Evolutionary conservation across 2,113 vertebrate species (phyloP).

Genomic region (Hippocampus mohnikei): DNA sequence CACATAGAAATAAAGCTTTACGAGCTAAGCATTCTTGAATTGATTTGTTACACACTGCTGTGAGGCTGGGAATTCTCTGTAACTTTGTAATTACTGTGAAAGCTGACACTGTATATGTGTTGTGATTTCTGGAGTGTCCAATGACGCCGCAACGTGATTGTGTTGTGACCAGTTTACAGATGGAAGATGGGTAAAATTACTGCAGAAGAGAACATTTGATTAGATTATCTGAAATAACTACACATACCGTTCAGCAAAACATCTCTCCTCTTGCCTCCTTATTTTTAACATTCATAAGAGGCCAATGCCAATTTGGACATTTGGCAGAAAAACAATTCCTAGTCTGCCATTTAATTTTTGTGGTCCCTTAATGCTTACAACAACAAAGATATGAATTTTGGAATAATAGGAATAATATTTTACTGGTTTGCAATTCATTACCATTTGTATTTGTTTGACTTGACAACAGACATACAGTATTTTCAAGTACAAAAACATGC

Average conservation of each 20-base stretch:
- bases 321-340: too few species aligned
- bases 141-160: not conserved
- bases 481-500: too few species aligned
- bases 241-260: not conserved
- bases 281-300: not conserved
- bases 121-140: not conserved
- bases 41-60: slow-evolving; percentile 84
- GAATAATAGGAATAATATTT: too few species aligned
- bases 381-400: too few species aligned
- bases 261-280: not conserved
- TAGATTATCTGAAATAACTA: not conserved
- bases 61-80: slow-evolving; percentile 66
- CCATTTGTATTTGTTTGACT: too few species aligned
- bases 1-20: slow-evolving; percentile 69
- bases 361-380: too few species aligned
- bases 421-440: too few species aligned
- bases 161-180: not conserved
- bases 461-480: too few species aligned
- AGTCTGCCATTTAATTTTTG: too few species aligned
- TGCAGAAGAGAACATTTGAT: not conserved
- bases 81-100: slow-evolving; percentile 67
- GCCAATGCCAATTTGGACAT: too few species aligned
- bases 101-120: slow-evolving; percentile 28
- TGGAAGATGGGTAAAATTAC: not conserved
- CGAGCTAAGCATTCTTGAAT: slow-evolving; percentile 83